Base-by-base conservation (phyloP, 2,888 invertebrate genomes). In the Eilema depressum region DNA sequence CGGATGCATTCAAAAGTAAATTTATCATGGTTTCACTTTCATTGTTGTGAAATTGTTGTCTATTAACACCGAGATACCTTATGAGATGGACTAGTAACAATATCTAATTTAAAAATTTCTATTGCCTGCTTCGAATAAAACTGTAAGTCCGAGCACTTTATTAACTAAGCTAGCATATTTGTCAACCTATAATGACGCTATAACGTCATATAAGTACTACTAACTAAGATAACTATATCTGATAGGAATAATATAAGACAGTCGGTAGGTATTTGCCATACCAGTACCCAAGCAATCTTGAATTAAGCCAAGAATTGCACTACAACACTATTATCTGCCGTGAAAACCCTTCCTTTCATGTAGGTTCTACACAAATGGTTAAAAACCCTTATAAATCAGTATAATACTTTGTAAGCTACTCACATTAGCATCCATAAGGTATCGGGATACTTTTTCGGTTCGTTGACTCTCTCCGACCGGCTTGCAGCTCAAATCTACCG, bases 401-500 rank as follows among this genome's bases (percentile, higher is more conserved):
- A 28, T n/a, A 57, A 30, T n/a, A 60, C 41, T 66, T 47, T 47
- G n/a, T 61, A 25, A 62, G 57, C 20, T 63, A 63, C 63, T 30
- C 47, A 65, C 65, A 74, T 71, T 70, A 79, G 75, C 67, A 80
- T 81, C 81, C 78, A 77, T 82, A 80, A 79, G 79, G 77, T 79
- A 82, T 77, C 74, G 68, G 69, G 78, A 69, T 76, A 81, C 80
- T 82, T 83, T 82, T 71, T 76, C 83, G 82, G 83, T 86, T 86
- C 84, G 83, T 83, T 88, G 87, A 75, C 72, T 80, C 69, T 70
- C 67, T 73, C 67, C 74, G 63, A 70, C 70, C 73, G 81, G 77
- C 84, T 85, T 88, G 86, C 85, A 85, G 80, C 83, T 86, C 85
- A 89, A 88, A 90, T 88, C 87, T 87, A 83, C 80, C 85, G 89